Evolutionary conservation across 2,797 vertebrate species (phyloP).

Genomic region (Hapalemur alaotrensis): DNA sequence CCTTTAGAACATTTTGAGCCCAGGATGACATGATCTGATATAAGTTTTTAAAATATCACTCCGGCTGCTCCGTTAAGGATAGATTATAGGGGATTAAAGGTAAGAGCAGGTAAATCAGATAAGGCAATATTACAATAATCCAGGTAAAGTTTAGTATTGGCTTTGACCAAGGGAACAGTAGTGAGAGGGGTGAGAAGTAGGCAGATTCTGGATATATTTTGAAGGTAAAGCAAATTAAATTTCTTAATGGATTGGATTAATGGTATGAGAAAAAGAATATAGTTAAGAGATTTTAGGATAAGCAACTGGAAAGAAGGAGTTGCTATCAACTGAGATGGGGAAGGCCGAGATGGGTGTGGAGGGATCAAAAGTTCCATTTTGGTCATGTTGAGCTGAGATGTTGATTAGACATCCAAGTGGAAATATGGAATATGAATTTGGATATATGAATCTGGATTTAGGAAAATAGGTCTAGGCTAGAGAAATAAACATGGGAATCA

Average conservation of each 20-base stretch:
- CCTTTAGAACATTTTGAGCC: neutral
- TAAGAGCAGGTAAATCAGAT: neutral
- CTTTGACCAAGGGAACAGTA: neutral
- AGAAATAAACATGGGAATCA: neutral
- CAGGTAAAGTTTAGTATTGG: neutral
- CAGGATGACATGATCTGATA: neutral
- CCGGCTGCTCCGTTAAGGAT: neutral
- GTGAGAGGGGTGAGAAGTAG: neutral
- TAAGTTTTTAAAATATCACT: neutral
- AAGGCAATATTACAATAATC: neutral
- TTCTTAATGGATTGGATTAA: neutral
- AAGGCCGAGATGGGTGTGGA: neutral
- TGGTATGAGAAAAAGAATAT: neutral
- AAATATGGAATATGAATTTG: neutral
- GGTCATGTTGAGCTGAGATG: neutral
- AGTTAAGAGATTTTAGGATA: neutral
- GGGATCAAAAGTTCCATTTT: neutral
- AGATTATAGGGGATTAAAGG: neutral
- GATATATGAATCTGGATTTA: neutral
- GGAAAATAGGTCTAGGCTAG: neutral
- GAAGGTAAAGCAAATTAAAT: neutral
- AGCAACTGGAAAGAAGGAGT: neutral
- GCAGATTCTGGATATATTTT: neutral
- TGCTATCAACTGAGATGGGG: neutral
- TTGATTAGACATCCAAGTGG: neutral